Percentiles rank a stretch among this genome's conserved stretches.
These are phyloP conservation scores for Mobula hypostoma DNA, from an alignment of 2,113 vertebrate species.

Conservation along the genomic window DNA sequence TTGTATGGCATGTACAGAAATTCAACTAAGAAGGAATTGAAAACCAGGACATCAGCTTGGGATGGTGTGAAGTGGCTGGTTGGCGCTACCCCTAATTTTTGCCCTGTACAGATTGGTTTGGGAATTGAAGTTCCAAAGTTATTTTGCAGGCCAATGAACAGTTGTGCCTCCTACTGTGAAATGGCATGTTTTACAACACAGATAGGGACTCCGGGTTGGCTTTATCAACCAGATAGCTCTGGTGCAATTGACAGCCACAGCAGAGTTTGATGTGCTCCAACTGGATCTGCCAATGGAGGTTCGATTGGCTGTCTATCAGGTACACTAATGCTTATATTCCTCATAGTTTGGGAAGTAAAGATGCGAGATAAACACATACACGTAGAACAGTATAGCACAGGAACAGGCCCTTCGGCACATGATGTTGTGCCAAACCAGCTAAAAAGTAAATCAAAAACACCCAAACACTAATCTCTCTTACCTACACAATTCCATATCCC, in stretches of 20 bases:
- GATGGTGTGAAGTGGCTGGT: too few relatives aligned
- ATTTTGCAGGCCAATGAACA: background rate
- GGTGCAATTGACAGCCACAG: background rate
- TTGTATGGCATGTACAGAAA: too few relatives aligned
- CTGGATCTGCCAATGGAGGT: background rate
- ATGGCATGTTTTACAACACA: background rate
- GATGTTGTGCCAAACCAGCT: too few relatives aligned
- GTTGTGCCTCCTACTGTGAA: too few relatives aligned
- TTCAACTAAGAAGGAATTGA: too few relatives aligned
- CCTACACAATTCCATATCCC: too few relatives aligned
- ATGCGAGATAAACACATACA: too few relatives aligned
- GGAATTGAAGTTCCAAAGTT: background rate
- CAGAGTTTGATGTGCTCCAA: background rate
- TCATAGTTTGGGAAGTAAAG: too few relatives aligned
- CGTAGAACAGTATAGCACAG: too few relatives aligned
- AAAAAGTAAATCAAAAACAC: too few relatives aligned
- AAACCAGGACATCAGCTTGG: background rate
- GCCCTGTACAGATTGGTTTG: background rate
- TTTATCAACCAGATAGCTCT: background rate
- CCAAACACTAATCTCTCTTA: too few relatives aligned
- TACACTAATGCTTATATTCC: background rate
- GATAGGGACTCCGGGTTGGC: background rate
- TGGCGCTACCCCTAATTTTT: background rate
- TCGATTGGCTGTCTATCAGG: background rate
- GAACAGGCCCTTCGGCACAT: too few relatives aligned